Evolutionary conservation across 2,797 vertebrate genomes (phyloP), one percentile per base, ranked within the genome.

Genomic region (Moxostoma hubbsi): DNA sequence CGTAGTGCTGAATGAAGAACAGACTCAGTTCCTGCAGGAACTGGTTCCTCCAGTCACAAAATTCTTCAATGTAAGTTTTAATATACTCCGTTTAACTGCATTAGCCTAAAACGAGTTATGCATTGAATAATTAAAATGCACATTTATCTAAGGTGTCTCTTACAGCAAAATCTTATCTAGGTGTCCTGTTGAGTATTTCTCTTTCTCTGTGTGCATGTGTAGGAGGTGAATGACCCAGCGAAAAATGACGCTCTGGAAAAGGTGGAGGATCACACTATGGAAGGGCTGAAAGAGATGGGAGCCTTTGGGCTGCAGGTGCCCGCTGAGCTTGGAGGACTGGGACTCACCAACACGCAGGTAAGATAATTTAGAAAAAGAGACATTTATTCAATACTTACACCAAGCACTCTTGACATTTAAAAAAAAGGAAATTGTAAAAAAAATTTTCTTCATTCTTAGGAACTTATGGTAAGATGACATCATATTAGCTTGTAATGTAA

Each of bases 231-330:
- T 0, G 89, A 97, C 57, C 86, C 96, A 0, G 89, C 87, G 9
- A 93, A 93, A 84, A 98, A 98, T 0, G 96, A 98, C 2, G 54
- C 74, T 0, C 74, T 97, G 89, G 95, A 96, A 87, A 87, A 83
- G 58, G 94, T 98, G 65, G 96, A 97, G 55, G 95, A 96, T 6
- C 81, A 87, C 36, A 96, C 96, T 11, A 88, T 97, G 92, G 74
- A 93, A 70, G 96, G 96, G 1, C 91, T 98, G 81, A 97, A 97
- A 83, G 95, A 97, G 72, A 87, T 97, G 88, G 96, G 96, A 1
- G 96, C 96, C 13, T 98, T 98, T 12, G 96, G 96, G 7, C 87
- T 97, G 75, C 96, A 98, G 88, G 92, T 98, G 73, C 96, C 96
- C 0, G 87, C 84, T 1, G 94, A 96, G 6, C 88, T 95, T 1